phyloP scores from a whole-genome alignment of 2,888 invertebrate species.

The Rhagophthalmus giganteus region DNA sequence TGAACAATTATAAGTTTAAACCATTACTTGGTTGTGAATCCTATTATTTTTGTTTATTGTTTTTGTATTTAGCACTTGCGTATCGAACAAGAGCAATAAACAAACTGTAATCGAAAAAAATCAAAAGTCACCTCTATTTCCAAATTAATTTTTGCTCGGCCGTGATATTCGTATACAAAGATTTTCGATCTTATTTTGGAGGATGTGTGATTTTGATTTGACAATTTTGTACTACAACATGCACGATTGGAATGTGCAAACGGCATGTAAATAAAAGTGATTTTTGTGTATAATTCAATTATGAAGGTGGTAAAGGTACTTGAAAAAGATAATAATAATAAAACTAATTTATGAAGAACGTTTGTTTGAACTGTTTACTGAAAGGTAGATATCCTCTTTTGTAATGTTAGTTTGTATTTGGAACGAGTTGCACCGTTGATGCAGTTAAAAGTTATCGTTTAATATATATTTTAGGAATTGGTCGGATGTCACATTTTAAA shows the following conservation, averaged over 20 bases:
- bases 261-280: slow-evolving; percentile 34
- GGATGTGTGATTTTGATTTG: slow-evolving; percentile 23
- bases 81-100: slow-evolving; percentile 19
- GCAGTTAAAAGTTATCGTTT: too few relatives aligned
- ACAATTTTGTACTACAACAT: slow-evolving; percentile 8
- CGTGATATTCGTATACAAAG: too few relatives aligned
- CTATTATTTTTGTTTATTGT: slow-evolving; percentile 18
- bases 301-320: slow-evolving; percentile 38
- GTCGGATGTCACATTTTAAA: too few relatives aligned
- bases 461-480: too few relatives aligned
- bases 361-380: neutral
- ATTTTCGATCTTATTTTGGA: too few relatives aligned
- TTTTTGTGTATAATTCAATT: slow-evolving; percentile 38
- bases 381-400: neutral
- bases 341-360: slow-evolving; percentile 32
- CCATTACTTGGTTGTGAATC: slow-evolving; percentile 28
- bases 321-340: slow-evolving; percentile 35
- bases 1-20: slow-evolving; percentile 19
- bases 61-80: slow-evolving; percentile 9
- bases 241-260: slow-evolving; percentile 12
- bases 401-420: neutral
- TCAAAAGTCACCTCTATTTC: slow-evolving; percentile 18
- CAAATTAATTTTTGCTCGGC: too few relatives aligned
- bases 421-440: neutral
- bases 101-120: slow-evolving; percentile 11